Percentiles rank a stretch among this genome's conserved stretches.
Conservation (phyloP, 2,113 vertebrate genomes). For the Stomatorhinus ivindoensis region DNA sequence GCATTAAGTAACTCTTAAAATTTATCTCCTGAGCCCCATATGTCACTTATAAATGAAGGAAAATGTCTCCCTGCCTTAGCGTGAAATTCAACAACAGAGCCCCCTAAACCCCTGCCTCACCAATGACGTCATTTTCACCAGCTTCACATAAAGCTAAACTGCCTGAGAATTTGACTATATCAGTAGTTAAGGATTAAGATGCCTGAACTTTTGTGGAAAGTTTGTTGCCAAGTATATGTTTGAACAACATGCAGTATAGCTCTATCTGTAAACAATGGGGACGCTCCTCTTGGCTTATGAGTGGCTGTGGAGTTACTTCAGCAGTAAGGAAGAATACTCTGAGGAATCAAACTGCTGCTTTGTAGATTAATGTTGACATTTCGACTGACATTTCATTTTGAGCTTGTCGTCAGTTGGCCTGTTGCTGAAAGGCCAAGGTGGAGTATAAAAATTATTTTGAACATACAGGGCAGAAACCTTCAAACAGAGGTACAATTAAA, state of each 20-base stretch:
- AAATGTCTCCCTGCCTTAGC: background rate
- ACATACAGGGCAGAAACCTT: background rate
- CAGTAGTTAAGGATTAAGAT: background rate
- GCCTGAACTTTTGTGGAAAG: background rate
- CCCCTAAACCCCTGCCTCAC: background rate
- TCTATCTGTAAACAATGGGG: background rate
- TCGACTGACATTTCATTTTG: background rate
- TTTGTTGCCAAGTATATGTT: background rate
- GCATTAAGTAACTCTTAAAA: background rate
- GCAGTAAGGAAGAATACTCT: background rate
- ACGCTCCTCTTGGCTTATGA: background rate
- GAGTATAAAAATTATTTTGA: background rate
- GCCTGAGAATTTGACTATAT: background rate
- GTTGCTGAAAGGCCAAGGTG: background rate
- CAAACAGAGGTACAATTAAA: background rate
- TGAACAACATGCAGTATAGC: background rate
- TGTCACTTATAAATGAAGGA: background rate
- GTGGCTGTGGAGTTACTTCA: background rate
- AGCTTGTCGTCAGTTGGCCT: background rate
- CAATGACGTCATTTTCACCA: background rate
- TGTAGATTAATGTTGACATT: slow-evolving; percentile 9
- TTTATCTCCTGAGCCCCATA: background rate
- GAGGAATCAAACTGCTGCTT: background rate
- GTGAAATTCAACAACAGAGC: background rate
- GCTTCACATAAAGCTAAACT: background rate